Evolutionary conservation across 2,888 invertebrate species (phyloP), one percentile per base, ranked within the genome.

Genomic region (Cheilosia pagana): DNA sequence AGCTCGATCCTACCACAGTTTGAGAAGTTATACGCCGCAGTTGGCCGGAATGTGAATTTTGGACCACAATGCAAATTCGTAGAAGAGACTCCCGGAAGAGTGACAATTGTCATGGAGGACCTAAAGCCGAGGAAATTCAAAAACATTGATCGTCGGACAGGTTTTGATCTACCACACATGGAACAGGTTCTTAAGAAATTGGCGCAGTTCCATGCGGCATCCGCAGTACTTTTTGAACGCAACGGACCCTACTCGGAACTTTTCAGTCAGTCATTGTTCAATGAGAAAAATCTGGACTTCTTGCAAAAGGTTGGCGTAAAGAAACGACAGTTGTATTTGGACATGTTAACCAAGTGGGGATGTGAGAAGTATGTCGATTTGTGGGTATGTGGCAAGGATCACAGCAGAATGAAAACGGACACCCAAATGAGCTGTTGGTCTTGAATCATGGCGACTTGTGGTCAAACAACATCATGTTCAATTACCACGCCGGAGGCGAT

Each of bases 201-300:
- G 70, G 92, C 92, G 0, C 88, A 89, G 76, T 91, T 92, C 53
- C 92, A 93, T 79, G 91, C 91, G 0, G 88, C 91, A 1, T 91
- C 92, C 3, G 89, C 92, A 0, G 91, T 90, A 0, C 87, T 89
- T 71, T 91, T 91, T 48, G 86, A 88, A 0, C 90, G 82, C 25
- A 85, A 57, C 3, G 77, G 87, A 4, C 57, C 74, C 2, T 87
- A 62, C 67, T 52, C 83, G 1, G 72, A 76, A 5, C 19, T 60
- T 2, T 86, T 87, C 39, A 45, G 23, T 1, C 55, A 86, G n/a
- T 78, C 86, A 0, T 63, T 86, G 7, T 78, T 67, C 55, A 55
- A 4, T 23, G 50, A 71, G 8, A 28, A 59, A 19, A 57, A 41
- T 55, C 10, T 19, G 5, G 55, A 14, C 0, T 52, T 65, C n/a